These are phyloP conservation scores for Bruchidius siliquastri DNA, from an alignment of 2,888 invertebrate genomes.

Conservation along the genomic window DNA sequence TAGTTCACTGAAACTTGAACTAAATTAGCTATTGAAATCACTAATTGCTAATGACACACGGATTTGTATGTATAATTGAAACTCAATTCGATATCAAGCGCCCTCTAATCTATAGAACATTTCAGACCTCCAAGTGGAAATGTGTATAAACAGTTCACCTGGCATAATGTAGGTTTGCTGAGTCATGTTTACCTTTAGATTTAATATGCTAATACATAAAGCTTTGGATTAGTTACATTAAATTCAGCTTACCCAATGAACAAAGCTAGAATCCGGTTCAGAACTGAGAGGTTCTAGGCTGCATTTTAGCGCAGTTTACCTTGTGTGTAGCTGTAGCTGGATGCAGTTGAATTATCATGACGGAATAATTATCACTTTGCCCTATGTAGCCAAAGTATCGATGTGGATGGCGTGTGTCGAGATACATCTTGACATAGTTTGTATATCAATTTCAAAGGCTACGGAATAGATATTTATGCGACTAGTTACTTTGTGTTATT, in stretches of 20 bases:
- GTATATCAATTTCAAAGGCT: too few species aligned
- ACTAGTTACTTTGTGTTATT: too few species aligned
- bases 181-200: neutral
- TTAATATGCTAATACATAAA: neutral
- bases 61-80: too few species aligned
- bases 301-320: neutral
- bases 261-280: too few species aligned
- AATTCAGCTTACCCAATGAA: too few species aligned
- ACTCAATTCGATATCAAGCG: too few species aligned
- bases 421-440: too few species aligned
- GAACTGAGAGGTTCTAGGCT: neutral
- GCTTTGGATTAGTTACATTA: too few species aligned
- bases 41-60: too few species aligned
- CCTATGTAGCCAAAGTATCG: neutral
- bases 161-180: neutral
- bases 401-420: neutral
- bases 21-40: too few species aligned
- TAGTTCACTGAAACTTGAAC: too few species aligned
- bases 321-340: neutral
- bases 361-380: neutral
- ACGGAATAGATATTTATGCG: too few species aligned
- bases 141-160: neutral
- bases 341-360: neutral
- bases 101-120: neutral
- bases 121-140: neutral